A percentile compares a stretch with the other conserved stretches of the same genome.
phyloP scores from a whole-genome alignment of 2,113 vertebrate species.

The Uria aalge region DNA sequence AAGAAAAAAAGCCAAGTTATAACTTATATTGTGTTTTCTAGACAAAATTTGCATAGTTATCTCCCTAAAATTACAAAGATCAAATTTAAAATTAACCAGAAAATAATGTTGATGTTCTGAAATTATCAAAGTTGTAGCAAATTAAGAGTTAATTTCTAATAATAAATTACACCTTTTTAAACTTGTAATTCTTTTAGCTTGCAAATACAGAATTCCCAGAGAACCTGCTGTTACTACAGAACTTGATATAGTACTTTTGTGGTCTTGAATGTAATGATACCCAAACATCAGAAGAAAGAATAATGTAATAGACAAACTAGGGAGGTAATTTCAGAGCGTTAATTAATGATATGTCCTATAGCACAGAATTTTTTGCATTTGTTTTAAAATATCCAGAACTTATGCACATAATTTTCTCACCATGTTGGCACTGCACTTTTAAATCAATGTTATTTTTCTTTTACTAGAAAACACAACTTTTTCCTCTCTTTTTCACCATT shows the following conservation, averaged over 20 bases:
- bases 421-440: background rate
- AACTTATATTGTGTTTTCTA: background rate
- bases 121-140: constrained; percentile 12
- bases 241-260: constrained; percentile 2
- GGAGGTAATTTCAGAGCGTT: constrained; percentile 55
- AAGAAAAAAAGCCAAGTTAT: background rate
- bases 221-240: constrained; percentile 26
- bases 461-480: background rate
- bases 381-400: constrained; percentile 5
- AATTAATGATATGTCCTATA: constrained; percentile 38
- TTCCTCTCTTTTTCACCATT: background rate
- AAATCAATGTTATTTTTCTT: background rate
- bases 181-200: constrained; percentile 41
- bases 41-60: background rate
- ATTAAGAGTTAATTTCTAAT: constrained; percentile 38
- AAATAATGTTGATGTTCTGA: background rate
- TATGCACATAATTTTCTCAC: background rate
- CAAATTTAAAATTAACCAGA: background rate
- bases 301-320: constrained; percentile 39
- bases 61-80: background rate
- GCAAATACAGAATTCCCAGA: constrained; percentile 27
- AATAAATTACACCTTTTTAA: constrained; percentile 4
- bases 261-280: constrained; percentile 31
- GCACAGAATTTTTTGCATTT: background rate
- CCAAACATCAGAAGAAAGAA: constrained; percentile 44